Base-by-base conservation (phyloP, 2,888 invertebrate genomes). In the Hemaris fuciformis region DNA sequence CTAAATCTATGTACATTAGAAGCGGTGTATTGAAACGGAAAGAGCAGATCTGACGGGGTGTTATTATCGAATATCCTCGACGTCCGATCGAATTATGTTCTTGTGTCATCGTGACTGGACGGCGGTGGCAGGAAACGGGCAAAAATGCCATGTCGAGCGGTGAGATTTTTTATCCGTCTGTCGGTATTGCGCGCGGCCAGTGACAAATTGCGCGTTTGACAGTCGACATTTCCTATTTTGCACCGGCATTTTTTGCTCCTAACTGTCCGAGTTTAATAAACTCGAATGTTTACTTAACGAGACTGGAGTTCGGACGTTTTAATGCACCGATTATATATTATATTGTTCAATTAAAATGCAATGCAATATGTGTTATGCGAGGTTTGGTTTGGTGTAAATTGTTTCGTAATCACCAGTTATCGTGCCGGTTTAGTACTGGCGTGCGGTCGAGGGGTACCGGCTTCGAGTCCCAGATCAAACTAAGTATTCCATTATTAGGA, bases 31-130 rank as follows among this genome's bases (percentile, higher is more conserved):
- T 23, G 4, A 34, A 62, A 62, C 42, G 58, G 25, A 59, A 62
- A 59, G 53, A 41, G 59, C 53, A 34, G 34, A 27, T 31, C 27
- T 34, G 8, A 6, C 45, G 56, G 43, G 20, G 31, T 77, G 80
- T 77, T 79, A 80, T 83, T 81, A 83, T 76, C 74, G 75, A 75
- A 78, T 78, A 79, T 81, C 79, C 77, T 78, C 79, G 63, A 73
- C 76, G 73, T 78, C 77, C 79, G 80, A 79, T 80, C 80, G 78
- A 73, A 77, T 79, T 80, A 75, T 76, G 76, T 75, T 80, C 79
- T 77, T 76, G 71, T 83, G 79, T 81, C 80, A 76, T 80, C 80
- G 79, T 81, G 83, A 78, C 85, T 81, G 85, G 85, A 84, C 81
- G 75, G 74, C 68, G 76, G 67, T 68, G 74, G 71, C 81, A 81